A percentile compares a stretch with the other conserved stretches of the same genome.
Evolutionary conservation across 1,140 invertebrate species (phyloP).

Genomic region (Drosophila tani): DNA sequence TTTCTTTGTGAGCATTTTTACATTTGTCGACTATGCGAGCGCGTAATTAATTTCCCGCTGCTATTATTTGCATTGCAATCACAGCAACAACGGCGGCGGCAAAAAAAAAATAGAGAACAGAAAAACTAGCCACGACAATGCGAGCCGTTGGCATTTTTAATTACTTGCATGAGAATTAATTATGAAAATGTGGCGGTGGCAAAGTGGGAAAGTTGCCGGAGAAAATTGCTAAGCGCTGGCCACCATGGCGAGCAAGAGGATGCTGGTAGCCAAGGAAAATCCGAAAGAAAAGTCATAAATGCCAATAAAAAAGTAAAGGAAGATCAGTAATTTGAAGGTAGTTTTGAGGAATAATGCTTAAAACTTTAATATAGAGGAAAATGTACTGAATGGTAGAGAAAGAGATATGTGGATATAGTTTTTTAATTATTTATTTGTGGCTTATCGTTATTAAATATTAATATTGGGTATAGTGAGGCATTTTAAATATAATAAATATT

Average conservation of each 20-base stretch:
- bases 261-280: background rate
- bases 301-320: background rate
- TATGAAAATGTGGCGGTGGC: slow-evolving; percentile 52
- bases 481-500: background rate
- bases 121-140: slow-evolving; percentile 67
- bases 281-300: background rate
- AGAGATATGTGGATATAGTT: no score
- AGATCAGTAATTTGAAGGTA: background rate
- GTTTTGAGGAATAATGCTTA: background rate
- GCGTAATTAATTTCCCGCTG: slow-evolving; percentile 71
- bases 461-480: no score
- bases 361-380: no score
- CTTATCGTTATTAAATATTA: no score
- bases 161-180: slow-evolving; percentile 75
- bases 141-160: slow-evolving; percentile 74
- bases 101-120: slow-evolving; percentile 1
- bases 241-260: background rate
- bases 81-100: slow-evolving; percentile 19
- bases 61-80: slow-evolving; percentile 62
- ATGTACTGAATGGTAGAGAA: no score
- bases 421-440: no score
- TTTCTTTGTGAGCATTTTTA: slow-evolving; percentile 41
- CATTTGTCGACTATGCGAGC: slow-evolving; percentile 56
- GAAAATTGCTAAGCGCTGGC: slow-evolving; percentile 14
- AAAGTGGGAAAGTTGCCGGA: background rate